Evolutionary conservation across 2,113 vertebrate genomes (phyloP).

Genomic region (Coryphaenoides rupestris): DNA sequence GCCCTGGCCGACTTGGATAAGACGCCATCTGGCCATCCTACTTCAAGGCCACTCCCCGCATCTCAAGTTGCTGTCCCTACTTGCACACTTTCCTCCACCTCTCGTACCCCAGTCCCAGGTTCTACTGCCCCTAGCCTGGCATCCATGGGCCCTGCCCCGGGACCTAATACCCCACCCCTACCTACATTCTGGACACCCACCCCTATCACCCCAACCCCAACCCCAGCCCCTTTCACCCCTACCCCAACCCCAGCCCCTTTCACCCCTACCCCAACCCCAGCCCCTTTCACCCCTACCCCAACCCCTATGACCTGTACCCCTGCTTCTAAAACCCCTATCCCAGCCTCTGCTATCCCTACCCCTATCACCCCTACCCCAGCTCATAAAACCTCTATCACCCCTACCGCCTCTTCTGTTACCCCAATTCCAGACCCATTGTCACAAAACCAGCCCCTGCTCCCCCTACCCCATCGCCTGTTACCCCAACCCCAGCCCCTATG

Average conservation of each 20-base stretch:
- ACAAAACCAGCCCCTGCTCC: too few relatives aligned
- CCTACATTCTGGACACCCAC: too few relatives aligned
- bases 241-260: too few relatives aligned
- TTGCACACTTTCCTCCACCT: background rate
- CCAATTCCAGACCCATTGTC: background rate
- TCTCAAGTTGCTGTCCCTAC: slow-evolving; percentile 15
- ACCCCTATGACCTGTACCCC: too few relatives aligned
- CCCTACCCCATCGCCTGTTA: slow-evolving; percentile 7
- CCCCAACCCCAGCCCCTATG: slow-evolving; percentile 13
- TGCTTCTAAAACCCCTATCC: slow-evolving; percentile 8
- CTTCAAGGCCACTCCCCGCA: background rate
- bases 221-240: too few relatives aligned
- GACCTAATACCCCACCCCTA: too few relatives aligned
- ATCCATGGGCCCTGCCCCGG: slow-evolving; percentile 14
- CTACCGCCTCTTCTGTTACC: background rate
- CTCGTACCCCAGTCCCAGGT: background rate
- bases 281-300: too few relatives aligned
- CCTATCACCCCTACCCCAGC: slow-evolving; percentile 15
- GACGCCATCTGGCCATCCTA: slow-evolving; percentile 16
- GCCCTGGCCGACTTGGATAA: slow-evolving; percentile 29
- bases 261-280: slow-evolving; percentile 6
- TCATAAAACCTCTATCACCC: slow-evolving; percentile 16
- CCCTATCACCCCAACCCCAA: background rate
- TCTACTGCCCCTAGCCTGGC: slow-evolving; percentile 1
- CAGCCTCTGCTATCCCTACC: background rate